Evolutionary conservation across 30 jellyfish, hydroid and myxozoan species (phyloP).

Genomic region (Mastigias papua): DNA sequence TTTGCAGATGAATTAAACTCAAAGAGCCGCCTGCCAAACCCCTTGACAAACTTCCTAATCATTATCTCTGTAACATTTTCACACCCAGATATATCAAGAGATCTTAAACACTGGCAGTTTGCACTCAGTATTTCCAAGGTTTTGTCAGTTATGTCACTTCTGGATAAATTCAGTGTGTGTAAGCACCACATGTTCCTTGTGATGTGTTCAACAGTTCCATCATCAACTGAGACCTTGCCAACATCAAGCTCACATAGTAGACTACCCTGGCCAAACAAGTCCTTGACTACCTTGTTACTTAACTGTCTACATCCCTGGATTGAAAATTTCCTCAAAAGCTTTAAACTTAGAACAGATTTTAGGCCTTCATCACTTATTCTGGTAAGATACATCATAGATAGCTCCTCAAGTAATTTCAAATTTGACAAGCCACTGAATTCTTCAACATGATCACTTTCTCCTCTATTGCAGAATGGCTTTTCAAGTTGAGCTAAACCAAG

Average conservation of each 20-base stretch:
- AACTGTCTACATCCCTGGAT: conserved; percentile 6
- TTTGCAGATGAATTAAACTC: conserved; percentile 25
- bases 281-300: not conserved
- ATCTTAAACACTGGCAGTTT: conserved; percentile 30
- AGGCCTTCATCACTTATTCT: conserved; percentile 43
- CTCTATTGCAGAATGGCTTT: no score
- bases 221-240: conserved; percentile 20
- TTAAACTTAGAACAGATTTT: not conserved
- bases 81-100: conserved; percentile 20
- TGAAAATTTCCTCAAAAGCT: conserved; percentile 6
- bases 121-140: not conserved
- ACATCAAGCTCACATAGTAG: not conserved
- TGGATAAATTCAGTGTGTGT: conserved; percentile 5
- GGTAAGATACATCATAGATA: conserved; percentile 3
- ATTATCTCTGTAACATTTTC: conserved; percentile 1
- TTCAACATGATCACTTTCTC: not conserved
- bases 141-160: not conserved
- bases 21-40: conserved; percentile 11
- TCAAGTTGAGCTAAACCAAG: not conserved
- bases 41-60: conserved; percentile 2
- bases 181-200: not conserved
- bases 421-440: conserved; percentile 18
- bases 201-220: conserved; percentile 10
- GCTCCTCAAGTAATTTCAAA: conserved; percentile 8
- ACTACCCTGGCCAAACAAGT: not conserved